A percentile compares a stretch with the other conserved stretches of the same genome.
These are phyloP conservation scores for Criorhina ranunculi DNA, from an alignment of 2,888 invertebrate species.

Conservation along the genomic window DNA sequence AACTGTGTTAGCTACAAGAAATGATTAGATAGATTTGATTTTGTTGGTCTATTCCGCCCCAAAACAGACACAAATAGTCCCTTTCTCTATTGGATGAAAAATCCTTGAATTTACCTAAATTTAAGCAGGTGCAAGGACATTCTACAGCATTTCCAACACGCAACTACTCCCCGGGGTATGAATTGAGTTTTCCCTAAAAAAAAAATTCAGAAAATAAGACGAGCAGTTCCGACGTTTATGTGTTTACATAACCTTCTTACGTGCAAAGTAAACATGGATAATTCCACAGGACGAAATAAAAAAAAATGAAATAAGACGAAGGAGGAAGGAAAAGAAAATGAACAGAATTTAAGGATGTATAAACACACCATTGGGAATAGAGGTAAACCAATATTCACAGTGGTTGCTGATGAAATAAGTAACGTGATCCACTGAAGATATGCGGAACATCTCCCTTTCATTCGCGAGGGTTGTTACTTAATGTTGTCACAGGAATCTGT, in stretches of 20 bases:
- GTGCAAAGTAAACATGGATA: slow-evolving; percentile 44
- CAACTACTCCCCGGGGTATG: slow-evolving; percentile 48
- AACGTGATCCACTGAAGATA: slow-evolving; percentile 21
- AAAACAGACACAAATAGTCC: no score
- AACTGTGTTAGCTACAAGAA: slow-evolving; percentile 7
- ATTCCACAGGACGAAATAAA: slow-evolving; percentile 43
- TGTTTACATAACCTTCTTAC: slow-evolving; percentile 62
- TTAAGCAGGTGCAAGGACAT: neutral
- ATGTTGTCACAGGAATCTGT: slow-evolving; percentile 42
- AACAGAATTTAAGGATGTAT: slow-evolving; percentile 70
- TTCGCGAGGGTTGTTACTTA: slow-evolving; percentile 8
- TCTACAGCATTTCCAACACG: neutral
- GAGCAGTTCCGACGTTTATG: slow-evolving; percentile 45
- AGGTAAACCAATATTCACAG: slow-evolving; percentile 62
- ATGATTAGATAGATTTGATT: neutral
- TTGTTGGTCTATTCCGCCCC: no score
- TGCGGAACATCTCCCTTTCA: slow-evolving; percentile 4
- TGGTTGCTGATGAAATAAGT: slow-evolving; percentile 37
- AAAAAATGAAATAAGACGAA: neutral
- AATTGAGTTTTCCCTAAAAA: slow-evolving; percentile 12
- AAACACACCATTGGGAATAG: slow-evolving; percentile 71
- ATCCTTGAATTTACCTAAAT: neutral
- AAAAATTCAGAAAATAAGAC: slow-evolving; percentile 32
- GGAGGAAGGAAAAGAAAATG: slow-evolving; percentile 26
- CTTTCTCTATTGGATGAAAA: no score